These are phyloP conservation scores for Telmatherina bonti DNA, from an alignment of 2,797 vertebrate genomes.

Conservation along the genomic window DNA sequence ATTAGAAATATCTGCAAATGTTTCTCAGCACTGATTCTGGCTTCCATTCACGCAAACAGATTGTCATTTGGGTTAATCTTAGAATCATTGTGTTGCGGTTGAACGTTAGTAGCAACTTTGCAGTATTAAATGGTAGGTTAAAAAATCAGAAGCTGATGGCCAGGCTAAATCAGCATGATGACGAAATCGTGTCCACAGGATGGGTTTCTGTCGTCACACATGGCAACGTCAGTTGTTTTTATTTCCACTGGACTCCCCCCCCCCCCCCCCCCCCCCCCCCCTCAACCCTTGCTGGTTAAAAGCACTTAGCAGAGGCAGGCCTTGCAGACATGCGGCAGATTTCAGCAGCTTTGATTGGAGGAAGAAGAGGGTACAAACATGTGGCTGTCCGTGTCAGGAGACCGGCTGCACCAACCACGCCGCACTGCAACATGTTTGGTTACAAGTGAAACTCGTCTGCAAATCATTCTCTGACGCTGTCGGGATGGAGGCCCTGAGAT, in stretches of 20 bases:
- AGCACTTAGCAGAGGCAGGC: constrained; percentile 67
- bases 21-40: constrained; percentile 49
- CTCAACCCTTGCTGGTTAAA: too few species aligned
- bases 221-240: neutral
- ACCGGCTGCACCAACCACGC: constrained; percentile 4
- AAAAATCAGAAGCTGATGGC: constrained; percentile 11
- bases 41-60: constrained; percentile 47
- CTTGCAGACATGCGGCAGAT: constrained; percentile 75
- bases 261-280: constrained; percentile 14
- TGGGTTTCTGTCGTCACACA: neutral
- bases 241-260: neutral
- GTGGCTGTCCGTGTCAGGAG: constrained; percentile 34
- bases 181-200: neutral
- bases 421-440: neutral
- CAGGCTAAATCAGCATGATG: neutral
- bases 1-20: neutral
- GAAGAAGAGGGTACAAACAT: constrained; percentile 28
- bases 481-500: constrained; percentile 61
- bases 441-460: constrained; percentile 9
- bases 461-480: constrained; percentile 58
- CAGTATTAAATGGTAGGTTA: constrained; percentile 16
- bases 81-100: constrained; percentile 13
- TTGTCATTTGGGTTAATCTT: constrained; percentile 36
- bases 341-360: constrained; percentile 76
- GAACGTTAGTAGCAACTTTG: constrained; percentile 61